These are phyloP conservation scores for Brachylomia viminalis DNA, from an alignment of 2,888 invertebrate genomes.

Conservation along the genomic window DNA sequence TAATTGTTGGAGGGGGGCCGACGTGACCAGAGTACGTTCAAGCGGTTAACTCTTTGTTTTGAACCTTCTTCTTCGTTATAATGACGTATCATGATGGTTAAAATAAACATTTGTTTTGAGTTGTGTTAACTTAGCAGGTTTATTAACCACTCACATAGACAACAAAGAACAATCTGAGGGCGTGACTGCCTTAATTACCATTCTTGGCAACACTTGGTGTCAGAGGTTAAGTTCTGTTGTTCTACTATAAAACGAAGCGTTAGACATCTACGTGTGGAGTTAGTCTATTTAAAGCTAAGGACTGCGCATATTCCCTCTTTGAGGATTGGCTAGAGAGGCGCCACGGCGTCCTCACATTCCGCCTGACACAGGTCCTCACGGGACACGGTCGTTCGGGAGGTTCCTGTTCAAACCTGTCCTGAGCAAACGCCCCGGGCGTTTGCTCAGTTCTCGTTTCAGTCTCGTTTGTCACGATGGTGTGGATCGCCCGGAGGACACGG, in stretches of 20 bases:
- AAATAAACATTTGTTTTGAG: conserved; percentile 29
- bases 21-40: no score
- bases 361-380: no score
- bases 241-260: neutral
- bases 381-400: no score
- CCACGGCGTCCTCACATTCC: no score
- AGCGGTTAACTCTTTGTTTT: conserved; percentile 41
- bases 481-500: no score
- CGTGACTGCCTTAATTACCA: conserved; percentile 31
- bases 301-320: conserved; percentile 15
- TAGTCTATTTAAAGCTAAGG: conserved; percentile 12
- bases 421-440: no score
- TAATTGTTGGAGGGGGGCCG: no score
- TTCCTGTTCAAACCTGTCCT: no score
- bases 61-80: conserved; percentile 38
- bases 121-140: conserved; percentile 13
- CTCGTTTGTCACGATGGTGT: no score
- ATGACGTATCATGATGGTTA: conserved; percentile 30
- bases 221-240: conserved; percentile 11
- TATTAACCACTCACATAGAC: conserved; percentile 7
- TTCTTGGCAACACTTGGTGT: conserved; percentile 14
- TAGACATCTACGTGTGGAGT: neutral
- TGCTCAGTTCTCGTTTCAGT: no score
- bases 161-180: conserved; percentile 16
- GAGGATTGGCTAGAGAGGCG: no score